Evolutionary conservation across 2,113 vertebrate genomes (phyloP).

Genomic region (Malurus cyaneus): DNA sequence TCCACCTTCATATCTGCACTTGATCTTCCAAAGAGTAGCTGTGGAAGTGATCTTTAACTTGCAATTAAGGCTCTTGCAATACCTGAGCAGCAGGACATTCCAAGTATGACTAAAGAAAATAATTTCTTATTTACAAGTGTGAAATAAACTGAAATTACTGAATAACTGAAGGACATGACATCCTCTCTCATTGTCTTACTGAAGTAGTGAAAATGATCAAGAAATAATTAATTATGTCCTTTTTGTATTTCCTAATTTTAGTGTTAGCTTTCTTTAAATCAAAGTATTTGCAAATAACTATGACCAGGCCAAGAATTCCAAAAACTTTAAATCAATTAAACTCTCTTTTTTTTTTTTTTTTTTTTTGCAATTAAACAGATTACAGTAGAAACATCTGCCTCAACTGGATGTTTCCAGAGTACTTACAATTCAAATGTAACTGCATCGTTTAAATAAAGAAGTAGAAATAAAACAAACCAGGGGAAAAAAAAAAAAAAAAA

Average conservation of each 20-base stretch:
- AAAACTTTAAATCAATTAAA: conserved; percentile 35
- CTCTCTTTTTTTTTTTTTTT: background rate
- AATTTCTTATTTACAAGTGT: conserved; percentile 30
- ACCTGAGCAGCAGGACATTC: background rate
- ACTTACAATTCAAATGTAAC: conserved; percentile 39
- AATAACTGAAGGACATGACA: background rate
- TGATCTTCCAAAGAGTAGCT: background rate
- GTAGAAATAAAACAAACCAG: background rate
- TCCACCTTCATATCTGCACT: background rate
- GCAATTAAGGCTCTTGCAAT: conserved; percentile 2
- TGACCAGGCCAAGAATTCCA: background rate
- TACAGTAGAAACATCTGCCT: conserved; percentile 54
- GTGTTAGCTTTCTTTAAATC: background rate
- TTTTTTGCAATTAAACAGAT: conserved; percentile 17
- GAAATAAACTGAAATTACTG: conserved; percentile 50
- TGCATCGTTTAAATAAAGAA: background rate
- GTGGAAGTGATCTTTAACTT: background rate
- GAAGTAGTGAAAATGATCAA: background rate
- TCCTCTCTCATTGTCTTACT: background rate
- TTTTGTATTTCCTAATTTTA: background rate
- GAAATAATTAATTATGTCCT: background rate
- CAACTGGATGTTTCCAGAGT: conserved; percentile 6
- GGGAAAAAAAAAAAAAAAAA: background rate
- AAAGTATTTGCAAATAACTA: conserved; percentile 1
- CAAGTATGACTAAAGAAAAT: conserved; percentile 19